These are phyloP conservation scores for Cephus sareptanus DNA, from an alignment of 2,888 invertebrate species.

Conservation along the genomic window DNA sequence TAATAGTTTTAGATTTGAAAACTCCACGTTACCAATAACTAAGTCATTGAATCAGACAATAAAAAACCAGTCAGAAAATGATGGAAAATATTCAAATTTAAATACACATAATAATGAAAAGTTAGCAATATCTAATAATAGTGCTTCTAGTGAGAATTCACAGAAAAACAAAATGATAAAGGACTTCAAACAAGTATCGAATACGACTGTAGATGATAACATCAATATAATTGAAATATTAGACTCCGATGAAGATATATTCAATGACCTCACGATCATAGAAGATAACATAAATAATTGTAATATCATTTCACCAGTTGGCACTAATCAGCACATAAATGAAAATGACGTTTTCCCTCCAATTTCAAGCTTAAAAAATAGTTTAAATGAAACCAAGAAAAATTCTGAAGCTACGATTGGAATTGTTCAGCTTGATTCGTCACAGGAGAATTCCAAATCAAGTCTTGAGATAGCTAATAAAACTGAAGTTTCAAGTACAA, in stretches of 20 bases:
- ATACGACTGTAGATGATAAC: background rate
- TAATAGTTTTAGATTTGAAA: no score
- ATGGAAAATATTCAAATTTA: background rate
- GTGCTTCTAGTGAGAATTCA: constrained; percentile 9
- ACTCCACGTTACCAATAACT: no score
- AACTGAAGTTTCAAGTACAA: background rate
- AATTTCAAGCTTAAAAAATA: no score
- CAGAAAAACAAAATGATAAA: background rate
- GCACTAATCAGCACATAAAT: no score
- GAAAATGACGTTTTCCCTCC: no score
- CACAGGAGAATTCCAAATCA: background rate
- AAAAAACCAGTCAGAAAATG: background rate
- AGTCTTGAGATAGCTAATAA: background rate
- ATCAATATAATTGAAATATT: constrained; percentile 16
- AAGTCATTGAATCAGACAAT: background rate
- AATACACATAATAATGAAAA: background rate
- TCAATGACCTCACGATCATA: constrained; percentile 15
- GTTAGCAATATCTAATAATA: background rate
- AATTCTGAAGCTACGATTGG: no score
- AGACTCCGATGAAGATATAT: constrained; percentile 50
- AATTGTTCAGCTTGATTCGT: background rate
- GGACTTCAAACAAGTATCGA: background rate
- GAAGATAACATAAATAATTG: no score
- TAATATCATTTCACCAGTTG: no score
- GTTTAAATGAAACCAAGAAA: no score